These are phyloP conservation scores for Drosophila ogumai DNA, from an alignment of 1,140 invertebrate genomes.

Conservation along the genomic window DNA sequence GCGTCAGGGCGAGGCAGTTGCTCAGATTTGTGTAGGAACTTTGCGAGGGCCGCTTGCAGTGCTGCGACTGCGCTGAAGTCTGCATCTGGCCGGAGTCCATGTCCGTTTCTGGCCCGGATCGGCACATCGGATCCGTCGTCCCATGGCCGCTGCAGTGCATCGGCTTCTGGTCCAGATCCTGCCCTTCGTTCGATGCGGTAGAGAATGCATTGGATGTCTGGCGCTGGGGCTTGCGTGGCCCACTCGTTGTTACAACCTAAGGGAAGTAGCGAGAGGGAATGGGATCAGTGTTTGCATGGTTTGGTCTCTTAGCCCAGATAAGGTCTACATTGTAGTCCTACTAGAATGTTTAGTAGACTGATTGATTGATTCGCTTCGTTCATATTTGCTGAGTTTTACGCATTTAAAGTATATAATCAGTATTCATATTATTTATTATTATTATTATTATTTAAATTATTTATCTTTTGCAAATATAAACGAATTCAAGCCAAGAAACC, in stretches of 20 bases:
- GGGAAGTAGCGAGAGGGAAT: constrained; percentile 14
- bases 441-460: too few relatives aligned
- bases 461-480: background rate
- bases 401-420: too few relatives aligned
- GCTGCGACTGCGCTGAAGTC: constrained; percentile 5
- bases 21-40: constrained; percentile 75
- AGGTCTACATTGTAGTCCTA: constrained; percentile 26
- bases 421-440: background rate
- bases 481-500: background rate
- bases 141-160: background rate
- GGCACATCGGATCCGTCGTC: constrained; percentile 9
- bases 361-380: constrained; percentile 14
- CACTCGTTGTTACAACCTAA: constrained; percentile 91
- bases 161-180: constrained; percentile 50
- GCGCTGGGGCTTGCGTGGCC: constrained; percentile 90
- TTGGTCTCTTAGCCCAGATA: background rate
- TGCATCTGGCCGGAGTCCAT: constrained; percentile 11
- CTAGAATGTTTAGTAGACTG: constrained; percentile 19
- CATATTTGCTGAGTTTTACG: background rate
- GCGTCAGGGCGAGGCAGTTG: constrained; percentile 79
- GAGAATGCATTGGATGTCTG: constrained; percentile 84
- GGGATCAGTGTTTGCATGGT: background rate
- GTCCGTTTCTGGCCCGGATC: constrained; percentile 8
- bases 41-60: constrained; percentile 52
- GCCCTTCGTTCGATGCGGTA: constrained; percentile 71